These are phyloP conservation scores for Aurelia aurita complex sp. Pacific DNA, from an alignment of 30 jellyfish, hydroid and myxozoan species.

Conservation along the genomic window DNA sequence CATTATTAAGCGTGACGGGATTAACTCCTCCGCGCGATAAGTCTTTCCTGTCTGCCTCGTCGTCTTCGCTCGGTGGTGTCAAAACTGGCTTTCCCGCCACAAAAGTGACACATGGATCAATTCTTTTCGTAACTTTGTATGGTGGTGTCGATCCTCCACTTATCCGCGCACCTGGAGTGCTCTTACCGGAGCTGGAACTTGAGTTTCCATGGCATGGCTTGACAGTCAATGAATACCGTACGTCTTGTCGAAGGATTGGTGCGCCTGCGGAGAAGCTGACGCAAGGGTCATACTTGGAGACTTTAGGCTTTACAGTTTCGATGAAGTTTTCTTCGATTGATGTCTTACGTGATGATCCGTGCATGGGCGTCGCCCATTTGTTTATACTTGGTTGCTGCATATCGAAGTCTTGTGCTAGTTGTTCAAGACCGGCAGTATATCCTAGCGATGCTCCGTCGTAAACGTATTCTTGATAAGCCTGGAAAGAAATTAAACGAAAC, in stretches of 20 bases:
- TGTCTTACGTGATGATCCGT: constrained; percentile 53
- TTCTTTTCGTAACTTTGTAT: constrained; percentile 29
- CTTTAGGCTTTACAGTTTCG: constrained; percentile 25
- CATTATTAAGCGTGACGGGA: constrained; percentile 44
- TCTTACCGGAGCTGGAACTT: constrained; percentile 71
- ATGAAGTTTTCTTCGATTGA: constrained; percentile 39
- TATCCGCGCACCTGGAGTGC: constrained; percentile 74
- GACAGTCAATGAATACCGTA: constrained; percentile 45
- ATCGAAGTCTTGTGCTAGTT: constrained; percentile 71
- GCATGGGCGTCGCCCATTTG: constrained; percentile 95
- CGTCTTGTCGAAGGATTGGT: constrained; percentile 69
- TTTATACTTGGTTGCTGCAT: constrained; percentile 97
- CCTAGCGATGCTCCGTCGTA: constrained; percentile 82
- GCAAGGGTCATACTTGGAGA: constrained; percentile 88
- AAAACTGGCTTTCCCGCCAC: constrained; percentile 71
- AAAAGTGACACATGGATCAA: constrained; percentile 70
- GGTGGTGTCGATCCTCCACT: constrained; percentile 64
- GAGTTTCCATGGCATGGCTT: constrained; percentile 63
- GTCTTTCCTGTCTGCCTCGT: constrained; percentile 15
- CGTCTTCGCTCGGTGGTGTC: constrained; percentile 66
- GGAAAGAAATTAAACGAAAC: neutral
- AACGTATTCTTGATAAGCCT: constrained; percentile 91
- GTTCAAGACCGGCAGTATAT: constrained; percentile 63
- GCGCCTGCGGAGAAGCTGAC: constrained; percentile 95
- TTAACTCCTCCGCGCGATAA: constrained; percentile 53